These are phyloP conservation scores for Pardalotus punctatus DNA, from an alignment of 2,113 vertebrate species.

Conservation along the genomic window DNA sequence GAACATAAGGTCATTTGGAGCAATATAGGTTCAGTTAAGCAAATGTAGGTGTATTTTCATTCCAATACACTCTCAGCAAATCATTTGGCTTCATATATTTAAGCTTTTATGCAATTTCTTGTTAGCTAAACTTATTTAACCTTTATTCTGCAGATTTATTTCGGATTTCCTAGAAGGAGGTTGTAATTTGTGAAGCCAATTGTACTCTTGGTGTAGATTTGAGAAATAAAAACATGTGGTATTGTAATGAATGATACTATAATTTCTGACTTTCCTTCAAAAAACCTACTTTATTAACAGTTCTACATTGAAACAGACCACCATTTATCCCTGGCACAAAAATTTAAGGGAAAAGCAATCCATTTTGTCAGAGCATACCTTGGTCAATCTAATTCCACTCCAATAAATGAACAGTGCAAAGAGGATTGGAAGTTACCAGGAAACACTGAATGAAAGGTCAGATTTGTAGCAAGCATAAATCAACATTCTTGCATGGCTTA, in stretches of 20 bases:
- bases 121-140: not conserved
- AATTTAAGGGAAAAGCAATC: not conserved
- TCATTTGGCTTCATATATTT: not conserved
- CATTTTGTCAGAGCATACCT: not conserved
- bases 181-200: not conserved
- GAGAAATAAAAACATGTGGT: not conserved
- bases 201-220: not conserved
- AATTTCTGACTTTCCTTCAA: not conserved
- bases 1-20: not conserved
- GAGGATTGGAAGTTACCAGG: conserved; percentile 28
- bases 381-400: conserved; percentile 24
- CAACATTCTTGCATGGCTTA: conserved; percentile 46
- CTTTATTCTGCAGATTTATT: not conserved
- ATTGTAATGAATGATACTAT: not conserved
- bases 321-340: not conserved
- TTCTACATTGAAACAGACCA: not conserved
- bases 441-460: conserved; percentile 24
- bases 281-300: not conserved
- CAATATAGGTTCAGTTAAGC: not conserved
- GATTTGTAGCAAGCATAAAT: conserved; percentile 48
- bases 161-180: not conserved
- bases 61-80: not conserved
- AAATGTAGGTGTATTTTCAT: not conserved
- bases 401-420: conserved; percentile 37
- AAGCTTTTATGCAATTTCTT: not conserved